A percentile compares a stretch with the other conserved stretches of the same genome.
Evolutionary conservation across 2,797 vertebrate species (phyloP).

Genomic region (Euthynnus affinis): DNA sequence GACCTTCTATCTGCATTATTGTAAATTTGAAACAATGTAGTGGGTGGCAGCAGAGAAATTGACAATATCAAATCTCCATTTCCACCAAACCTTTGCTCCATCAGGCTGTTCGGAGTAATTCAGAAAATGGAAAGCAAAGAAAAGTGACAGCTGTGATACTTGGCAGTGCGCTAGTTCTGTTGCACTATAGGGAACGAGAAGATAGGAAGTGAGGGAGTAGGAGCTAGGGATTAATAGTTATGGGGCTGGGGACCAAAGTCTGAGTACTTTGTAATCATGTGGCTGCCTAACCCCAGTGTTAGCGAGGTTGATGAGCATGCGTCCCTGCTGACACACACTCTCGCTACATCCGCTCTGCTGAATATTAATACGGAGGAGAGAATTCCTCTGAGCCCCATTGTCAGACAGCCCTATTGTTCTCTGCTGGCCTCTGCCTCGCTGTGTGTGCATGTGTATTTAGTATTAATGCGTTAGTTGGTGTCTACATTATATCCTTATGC

Average conservation of each 20-base stretch:
- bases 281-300: conserved; percentile 78
- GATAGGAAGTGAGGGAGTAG: conserved; percentile 65
- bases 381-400: conserved; percentile 81
- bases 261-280: conserved; percentile 83
- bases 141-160: conserved; percentile 79
- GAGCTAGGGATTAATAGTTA: conserved; percentile 76
- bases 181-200: conserved; percentile 58
- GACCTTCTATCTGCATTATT: conserved; percentile 43
- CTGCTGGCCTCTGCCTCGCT: conserved; percentile 68
- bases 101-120: conserved; percentile 67
- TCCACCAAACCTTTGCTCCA: conserved; percentile 57
- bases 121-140: conserved; percentile 68
- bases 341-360: conserved; percentile 74
- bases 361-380: conserved; percentile 82
- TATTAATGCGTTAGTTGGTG: conserved; percentile 68
- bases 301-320: conserved; percentile 81
- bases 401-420: conserved; percentile 82
- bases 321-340: conserved; percentile 79
- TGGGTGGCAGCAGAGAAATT: conserved; percentile 47
- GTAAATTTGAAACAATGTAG: conserved; percentile 39
- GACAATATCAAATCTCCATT: conserved; percentile 61
- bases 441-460: conserved; percentile 51
- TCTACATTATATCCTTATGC: conserved; percentile 76
- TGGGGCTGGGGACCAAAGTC: conserved; percentile 73
- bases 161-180: conserved; percentile 57